phyloP scores from a whole-genome alignment of 2,888 invertebrate genomes.

The Microdon myrmicae region DNA sequence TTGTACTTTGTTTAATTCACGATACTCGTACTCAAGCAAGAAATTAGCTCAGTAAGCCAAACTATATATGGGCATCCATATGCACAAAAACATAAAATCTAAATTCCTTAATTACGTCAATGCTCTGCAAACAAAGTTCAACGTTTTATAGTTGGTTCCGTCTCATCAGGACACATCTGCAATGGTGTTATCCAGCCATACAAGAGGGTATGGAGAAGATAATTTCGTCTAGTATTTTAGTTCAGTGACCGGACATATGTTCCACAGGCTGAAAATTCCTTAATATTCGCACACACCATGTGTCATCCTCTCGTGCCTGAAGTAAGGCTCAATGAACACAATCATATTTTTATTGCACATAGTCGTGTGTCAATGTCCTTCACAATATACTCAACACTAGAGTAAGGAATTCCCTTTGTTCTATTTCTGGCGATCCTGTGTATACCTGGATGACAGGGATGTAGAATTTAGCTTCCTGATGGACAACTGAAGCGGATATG shows the following conservation, averaged over 20 bases:
- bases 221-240: too few species aligned
- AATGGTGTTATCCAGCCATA: slow-evolving; percentile 14
- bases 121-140: slow-evolving; percentile 25
- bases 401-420: slow-evolving; percentile 1
- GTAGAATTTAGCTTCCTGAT: slow-evolving; percentile 34
- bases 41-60: slow-evolving; percentile 20
- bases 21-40: slow-evolving; percentile 2
- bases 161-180: slow-evolving; percentile 44
- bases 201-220: too few species aligned
- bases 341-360: slow-evolving; percentile 48
- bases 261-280: slow-evolving; percentile 1
- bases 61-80: not conserved
- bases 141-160: slow-evolving; percentile 19
- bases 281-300: too few species aligned
- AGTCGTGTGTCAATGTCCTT: slow-evolving; percentile 36
- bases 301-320: too few species aligned
- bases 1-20: slow-evolving; percentile 16
- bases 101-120: slow-evolving; percentile 40
- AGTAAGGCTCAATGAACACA: slow-evolving; percentile 44
- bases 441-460: not conserved
- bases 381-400: not conserved
- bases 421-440: not conserved
- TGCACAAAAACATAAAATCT: slow-evolving; percentile 7
- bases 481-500: slow-evolving; percentile 34
- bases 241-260: slow-evolving; percentile 28